Evolutionary conservation across 2,113 vertebrate genomes (phyloP), one percentile per base, ranked within the genome.

Genomic region (Lonchura striata): DNA sequence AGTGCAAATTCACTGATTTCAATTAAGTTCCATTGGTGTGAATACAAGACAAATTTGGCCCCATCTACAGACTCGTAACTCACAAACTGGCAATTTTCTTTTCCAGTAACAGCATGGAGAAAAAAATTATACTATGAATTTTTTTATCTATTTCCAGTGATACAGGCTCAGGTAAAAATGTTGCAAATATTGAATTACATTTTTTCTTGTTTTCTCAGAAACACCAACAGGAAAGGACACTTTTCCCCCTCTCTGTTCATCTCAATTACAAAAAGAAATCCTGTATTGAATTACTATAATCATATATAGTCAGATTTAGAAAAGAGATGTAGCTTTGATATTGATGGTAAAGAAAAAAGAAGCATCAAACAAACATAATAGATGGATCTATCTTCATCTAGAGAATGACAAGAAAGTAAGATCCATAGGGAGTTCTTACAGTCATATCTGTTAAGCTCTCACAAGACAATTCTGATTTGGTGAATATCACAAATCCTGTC

Each of bases 1-100:
- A 96, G 88, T 94, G 75, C 57, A 93, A 95, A 88, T 93, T 92
- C 88, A 79, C 37, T 86, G 86, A 92, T 93, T 96, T 93, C 78
- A 95, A 85, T 95, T 92, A 92, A 75, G 85, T 88, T 92, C 33
- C 68, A 94, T 83, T 88, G 53, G 47, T 95, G 70, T 81, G 92
- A 89, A 87, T 76, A 56, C 16, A 79, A 86, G 39, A 71, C 76
- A 90, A 76, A 92, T 82, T 81, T 94, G 50, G 69, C 59, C 44
- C 30, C 60, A 44, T 71, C 52, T 87, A 33, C 69, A 50, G 64
- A 57, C 30, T 90, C 31, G n/a, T 88, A 93, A 82, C 30, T 95
- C 82, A 75, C 13, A 94, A 88, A 72, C 69, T 54, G n/a, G 53
- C 16, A 69, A 81, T 87, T 90, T 96, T 92, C 35, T 92, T 88